These are phyloP conservation scores for Sthenelais limicola DNA, from an alignment of 2,888 invertebrate genomes.

Conservation along the genomic window DNA sequence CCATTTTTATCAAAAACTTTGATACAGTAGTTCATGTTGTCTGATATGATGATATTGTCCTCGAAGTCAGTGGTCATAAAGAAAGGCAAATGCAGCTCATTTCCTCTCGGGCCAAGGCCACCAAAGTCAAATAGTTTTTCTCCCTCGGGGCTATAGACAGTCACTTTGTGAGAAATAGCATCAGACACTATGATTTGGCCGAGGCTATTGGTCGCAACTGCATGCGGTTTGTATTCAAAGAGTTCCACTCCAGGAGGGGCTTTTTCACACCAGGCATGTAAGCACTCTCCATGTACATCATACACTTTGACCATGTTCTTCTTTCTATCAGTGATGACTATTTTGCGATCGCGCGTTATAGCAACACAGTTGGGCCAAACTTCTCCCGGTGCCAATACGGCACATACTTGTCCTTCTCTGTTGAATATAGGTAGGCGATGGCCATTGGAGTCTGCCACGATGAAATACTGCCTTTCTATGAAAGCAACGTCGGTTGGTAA, in stretches of 20 bases:
- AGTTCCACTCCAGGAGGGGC: slow-evolving; percentile 49
- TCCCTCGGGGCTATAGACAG: slow-evolving; percentile 55
- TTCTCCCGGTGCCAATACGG: slow-evolving; percentile 19
- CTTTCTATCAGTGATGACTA: slow-evolving; percentile 47
- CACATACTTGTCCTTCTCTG: slow-evolving; percentile 22
- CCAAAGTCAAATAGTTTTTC: slow-evolving; percentile 42
- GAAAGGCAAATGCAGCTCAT: slow-evolving; percentile 38
- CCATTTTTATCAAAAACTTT: slow-evolving; percentile 33
- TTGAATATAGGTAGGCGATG: slow-evolving; percentile 46
- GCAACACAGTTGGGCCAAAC: slow-evolving; percentile 50
- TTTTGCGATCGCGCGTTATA: slow-evolving; percentile 41
- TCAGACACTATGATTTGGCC: slow-evolving; percentile 64
- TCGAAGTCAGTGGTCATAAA: slow-evolving; percentile 24
- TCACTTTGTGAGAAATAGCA: slow-evolving; percentile 62
- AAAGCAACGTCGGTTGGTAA: slow-evolving; percentile 47
- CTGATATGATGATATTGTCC: slow-evolving; percentile 41
- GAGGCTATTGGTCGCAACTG: slow-evolving; percentile 58
- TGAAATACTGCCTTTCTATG: slow-evolving; percentile 41
- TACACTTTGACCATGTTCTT: slow-evolving; percentile 46
- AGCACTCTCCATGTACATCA: slow-evolving; percentile 41
- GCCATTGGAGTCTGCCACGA: slow-evolving; percentile 49
- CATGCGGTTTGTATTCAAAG: slow-evolving; percentile 59
- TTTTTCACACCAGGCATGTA: slow-evolving; percentile 38
- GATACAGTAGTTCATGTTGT: slow-evolving; percentile 42
- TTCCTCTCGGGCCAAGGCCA: background rate